Percentiles rank a stretch among this genome's conserved stretches.
These are phyloP conservation scores for Sphaerodactylus townsendi DNA, from an alignment of 2,113 vertebrate species.

Conservation along the genomic window DNA sequence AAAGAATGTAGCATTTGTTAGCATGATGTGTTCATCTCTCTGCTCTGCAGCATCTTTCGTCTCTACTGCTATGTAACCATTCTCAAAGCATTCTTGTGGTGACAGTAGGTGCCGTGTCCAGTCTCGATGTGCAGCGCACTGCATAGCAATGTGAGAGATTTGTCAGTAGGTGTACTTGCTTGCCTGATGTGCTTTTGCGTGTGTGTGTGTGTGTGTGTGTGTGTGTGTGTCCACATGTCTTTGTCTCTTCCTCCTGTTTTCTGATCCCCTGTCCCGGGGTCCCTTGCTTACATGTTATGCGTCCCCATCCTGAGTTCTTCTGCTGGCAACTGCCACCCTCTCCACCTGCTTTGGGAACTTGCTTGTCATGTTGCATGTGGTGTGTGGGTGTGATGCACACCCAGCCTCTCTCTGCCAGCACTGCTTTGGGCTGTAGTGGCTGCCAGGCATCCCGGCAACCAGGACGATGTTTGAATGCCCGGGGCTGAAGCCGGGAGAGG, in stretches of 20 bases:
- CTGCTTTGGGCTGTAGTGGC: neutral
- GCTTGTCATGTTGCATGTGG: neutral
- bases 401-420: neutral
- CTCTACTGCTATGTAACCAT: constrained; percentile 2
- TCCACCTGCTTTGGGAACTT: neutral
- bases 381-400: constrained; percentile 5
- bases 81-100: neutral
- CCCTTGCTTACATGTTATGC: neutral
- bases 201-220: neutral
- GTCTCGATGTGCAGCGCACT: neutral
- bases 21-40: neutral
- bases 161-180: neutral
- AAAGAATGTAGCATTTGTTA: neutral
- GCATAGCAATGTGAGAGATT: neutral
- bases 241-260: neutral
- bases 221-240: neutral
- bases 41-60: neutral
- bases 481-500: constrained; percentile 1
- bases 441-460: neutral
- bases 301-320: neutral
- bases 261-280: neutral
- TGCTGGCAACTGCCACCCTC: neutral
- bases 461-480: constrained; percentile 40
- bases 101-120: neutral
- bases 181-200: constrained; percentile 3